Percentiles rank a stretch among this genome's conserved stretches.
phyloP scores from a whole-genome alignment of 2,888 invertebrate genomes.

The Lasioglossum malachurum region DNA sequence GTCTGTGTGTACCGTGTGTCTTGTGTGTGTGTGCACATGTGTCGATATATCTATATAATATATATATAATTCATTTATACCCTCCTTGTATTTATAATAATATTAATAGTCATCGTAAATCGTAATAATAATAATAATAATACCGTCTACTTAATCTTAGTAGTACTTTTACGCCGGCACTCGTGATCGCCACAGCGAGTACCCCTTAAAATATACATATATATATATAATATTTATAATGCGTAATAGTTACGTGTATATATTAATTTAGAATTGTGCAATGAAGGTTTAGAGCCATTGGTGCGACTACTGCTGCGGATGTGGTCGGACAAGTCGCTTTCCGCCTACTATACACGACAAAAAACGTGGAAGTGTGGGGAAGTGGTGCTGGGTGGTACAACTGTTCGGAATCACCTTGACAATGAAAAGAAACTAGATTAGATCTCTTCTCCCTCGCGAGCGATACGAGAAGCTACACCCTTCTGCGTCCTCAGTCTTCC shows the following conservation, averaged over 20 bases:
- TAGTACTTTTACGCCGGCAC: conserved; percentile 45
- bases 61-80: conserved; percentile 55
- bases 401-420: not conserved
- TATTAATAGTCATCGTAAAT: conserved; percentile 24
- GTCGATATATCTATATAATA: conserved; percentile 54
- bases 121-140: conserved; percentile 51
- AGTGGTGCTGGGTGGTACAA: conserved; percentile 23
- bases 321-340: conserved; percentile 73
- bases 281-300: conserved; percentile 80
- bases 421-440: conserved; percentile 2
- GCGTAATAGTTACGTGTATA: conserved; percentile 46
- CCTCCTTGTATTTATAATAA: conserved; percentile 68
- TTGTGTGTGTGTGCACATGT: conserved; percentile 29
- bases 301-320: conserved; percentile 80
- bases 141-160: conserved; percentile 66
- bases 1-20: conserved; percentile 14
- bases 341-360: conserved; percentile 51
- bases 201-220: conserved; percentile 66
- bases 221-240: conserved; percentile 49
- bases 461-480: conserved; percentile 14
- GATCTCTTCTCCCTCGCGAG: not conserved
- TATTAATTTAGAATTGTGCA: conserved; percentile 82
- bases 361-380: conserved; percentile 14
- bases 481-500: conserved; percentile 56
- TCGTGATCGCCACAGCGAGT: conserved; percentile 6